Base-by-base conservation (phyloP, 2,888 invertebrate species). In the Tubulanus polymorphus region DNA sequence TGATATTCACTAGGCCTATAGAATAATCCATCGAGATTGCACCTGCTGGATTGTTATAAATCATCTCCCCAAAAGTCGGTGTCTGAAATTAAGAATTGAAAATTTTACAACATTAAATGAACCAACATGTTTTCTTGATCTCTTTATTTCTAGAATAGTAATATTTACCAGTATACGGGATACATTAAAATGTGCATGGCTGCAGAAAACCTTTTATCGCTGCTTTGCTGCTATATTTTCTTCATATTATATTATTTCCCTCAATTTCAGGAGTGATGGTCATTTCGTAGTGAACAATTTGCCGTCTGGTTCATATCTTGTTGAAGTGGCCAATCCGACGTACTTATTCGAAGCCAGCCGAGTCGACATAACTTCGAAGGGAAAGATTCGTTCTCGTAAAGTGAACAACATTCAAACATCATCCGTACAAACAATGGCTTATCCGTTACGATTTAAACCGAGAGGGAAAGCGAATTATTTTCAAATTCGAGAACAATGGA, bases 281-380 rank as follows among this genome's bases (percentile, higher is more conserved):
- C 85, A 88, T 5, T 99, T 99, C 78, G 82, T 86, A 2, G 86
- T 97, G 41, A 88, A 89, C 71, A 91, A 92, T 26, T 41, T 78
- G 5, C 73, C 75, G 30, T 69, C 74, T 23, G 78, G 78, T 8
- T 96, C 96, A 0, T 96, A 95, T 77, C 86, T 97, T 3, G 84
- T 99, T 0, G 97, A 99, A 82, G 87, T 94, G 8, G 82, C 91
- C 37, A 88, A 95, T 80, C 90, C 95, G 0, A 89, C 93, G 73
- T 93, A 87, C 73, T 85, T 89, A 63, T 99, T 94, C 77, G 97
- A 99, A 77, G 90, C 94, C 23, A 87, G 91, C 5, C 84, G 99
- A 60, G 94, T 99, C 1, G 99, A 99, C 82, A 95, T 99, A 59
- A 97, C 93, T 76, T 89, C 91, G 0, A 96, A 94, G 79, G 99